Base-by-base conservation (phyloP, 1,140 invertebrate genomes). In the Atta colombica region DNA sequence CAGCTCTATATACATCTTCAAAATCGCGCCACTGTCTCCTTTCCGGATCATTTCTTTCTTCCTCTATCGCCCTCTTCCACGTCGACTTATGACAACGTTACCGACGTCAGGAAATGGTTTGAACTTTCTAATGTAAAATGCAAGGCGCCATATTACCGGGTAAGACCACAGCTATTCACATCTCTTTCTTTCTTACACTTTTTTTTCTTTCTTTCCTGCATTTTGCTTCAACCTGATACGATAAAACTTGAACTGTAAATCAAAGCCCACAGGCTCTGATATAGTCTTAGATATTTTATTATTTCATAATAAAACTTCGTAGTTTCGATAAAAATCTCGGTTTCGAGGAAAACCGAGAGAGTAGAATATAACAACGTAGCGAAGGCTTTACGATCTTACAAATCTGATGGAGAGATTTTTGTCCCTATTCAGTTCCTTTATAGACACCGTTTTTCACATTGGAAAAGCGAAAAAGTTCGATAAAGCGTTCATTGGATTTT, bases 271-370 rank as follows among this genome's bases (percentile, higher is more conserved):
- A 77, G 72, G 31, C 45, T 84, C 25, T 63, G 88, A 91, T 69
- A 91, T 69, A 69, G 91, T 92, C 88, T 93, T 92, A 93, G 93
- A 93, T 94, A 93, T 95, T 95, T 94, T 95, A 95, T 95, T 95
- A 93, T 95, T 95, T 95, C 92, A 92, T 94, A 95, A 95, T 95
- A 95, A 95, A 95, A 95, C 90, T 94, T 95, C 84, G 87, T 75
- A 39, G 86, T 91, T 87, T 88, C 91, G 92, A 93, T 93, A 92
- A 25, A 25, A 25, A 25, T 0, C 25, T 25, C 25, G 25, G 25
- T 25, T 25, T 25, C 25, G 31, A 75, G 86, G 86, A 82, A 87
- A 87, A 91, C 75, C 68, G 58, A 31, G 14, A 28, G 68, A 72
- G 78, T 77, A 88, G 84, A 75, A 78, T 72, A 77, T 81, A 86